phyloP scores from a whole-genome alignment of 1,140 invertebrate genomes.

The Macrobrachium nipponense region DNA sequence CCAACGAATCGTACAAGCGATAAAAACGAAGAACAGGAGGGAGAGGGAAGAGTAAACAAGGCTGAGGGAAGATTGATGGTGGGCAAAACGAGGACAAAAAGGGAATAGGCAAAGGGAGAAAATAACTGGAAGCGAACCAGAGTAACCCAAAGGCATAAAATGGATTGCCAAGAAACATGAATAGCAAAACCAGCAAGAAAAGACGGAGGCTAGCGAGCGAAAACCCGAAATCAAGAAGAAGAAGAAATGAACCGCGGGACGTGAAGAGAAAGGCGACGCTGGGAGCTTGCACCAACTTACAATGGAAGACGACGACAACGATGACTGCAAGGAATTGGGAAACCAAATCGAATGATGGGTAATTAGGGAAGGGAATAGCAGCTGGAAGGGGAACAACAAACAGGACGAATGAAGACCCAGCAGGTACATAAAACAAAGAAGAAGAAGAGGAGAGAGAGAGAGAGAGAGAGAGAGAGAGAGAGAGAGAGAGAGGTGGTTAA shows the following conservation, averaged over 20 bases:
- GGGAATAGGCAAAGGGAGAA: background rate
- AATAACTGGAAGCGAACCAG: background rate
- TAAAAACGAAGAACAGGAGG: constrained; percentile 3
- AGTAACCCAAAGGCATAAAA: background rate
- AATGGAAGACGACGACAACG: no score
- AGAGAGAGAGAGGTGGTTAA: background rate
- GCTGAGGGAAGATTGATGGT: background rate
- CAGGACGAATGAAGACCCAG: constrained; percentile 3
- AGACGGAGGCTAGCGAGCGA: background rate
- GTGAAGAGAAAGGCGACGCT: no score
- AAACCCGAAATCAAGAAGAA: background rate
- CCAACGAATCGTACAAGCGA: no score
- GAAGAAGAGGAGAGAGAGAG: background rate
- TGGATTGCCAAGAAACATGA: no score
- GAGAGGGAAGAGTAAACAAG: background rate
- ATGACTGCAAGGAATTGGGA: background rate
- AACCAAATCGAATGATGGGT: constrained; percentile 3
- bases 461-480: constrained; percentile 16
- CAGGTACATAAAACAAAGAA: background rate
- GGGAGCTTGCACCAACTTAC: no score
- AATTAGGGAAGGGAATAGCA: constrained; percentile 11
- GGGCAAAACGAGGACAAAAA: background rate
- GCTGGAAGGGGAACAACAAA: constrained; percentile 1
- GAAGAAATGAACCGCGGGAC: background rate
- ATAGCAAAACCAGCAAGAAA: no score